Base-by-base conservation (phyloP, 1,140 invertebrate species). In the Pteromalus puparum region DNA sequence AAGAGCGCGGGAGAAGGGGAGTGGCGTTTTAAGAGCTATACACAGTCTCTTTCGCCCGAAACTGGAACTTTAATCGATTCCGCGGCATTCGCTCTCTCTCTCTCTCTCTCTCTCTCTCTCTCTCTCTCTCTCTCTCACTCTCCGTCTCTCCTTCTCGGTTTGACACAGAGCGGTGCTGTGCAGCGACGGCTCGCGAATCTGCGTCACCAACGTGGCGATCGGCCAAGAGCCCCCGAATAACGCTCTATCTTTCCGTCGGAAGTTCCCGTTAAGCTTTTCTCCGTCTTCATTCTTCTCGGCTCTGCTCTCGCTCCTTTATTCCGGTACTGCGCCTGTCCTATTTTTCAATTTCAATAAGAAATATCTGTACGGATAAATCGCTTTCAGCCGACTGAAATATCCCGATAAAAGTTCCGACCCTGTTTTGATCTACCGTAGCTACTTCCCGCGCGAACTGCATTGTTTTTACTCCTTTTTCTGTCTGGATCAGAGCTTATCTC, bases 11-110 rank as follows among this genome's bases (percentile, higher is more conserved):
- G 76, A 9, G 76, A n/a, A 28, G 3, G 30, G 30, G 21, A 46
- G 3, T 4, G 21, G 7, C 7, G 65, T 81, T 81, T 73, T 81
- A 30, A 42, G 53, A 74, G 48, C 10, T 15, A 9, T 53, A 13
- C 10, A 7, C 72, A 6, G 61, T 53, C 24, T 73, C 24, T 30
- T 18, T 34, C 10, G 24, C 38, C 5, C 24, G 74, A 74, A 68
- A 76, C 48, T 73, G 61, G 61, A 82, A 72, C 74, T 77, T 78
- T 73, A 83, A 80, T 84, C 83, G 83, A 84, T 84, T 74, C 67
- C 18, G 67, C 48, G 13, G 48, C 65, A 15, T 70, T 53, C 38
- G 38, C 38, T 7, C 38, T 42, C 38, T 42, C 7, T 6, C 38
- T 9, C 38, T 42, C 34, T 34, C 34, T 34, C 34, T 34, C 34